Evolutionary conservation across 2,888 invertebrate species (phyloP), one percentile per base, ranked within the genome.

Genomic region (Rhabditoides inermis): DNA sequence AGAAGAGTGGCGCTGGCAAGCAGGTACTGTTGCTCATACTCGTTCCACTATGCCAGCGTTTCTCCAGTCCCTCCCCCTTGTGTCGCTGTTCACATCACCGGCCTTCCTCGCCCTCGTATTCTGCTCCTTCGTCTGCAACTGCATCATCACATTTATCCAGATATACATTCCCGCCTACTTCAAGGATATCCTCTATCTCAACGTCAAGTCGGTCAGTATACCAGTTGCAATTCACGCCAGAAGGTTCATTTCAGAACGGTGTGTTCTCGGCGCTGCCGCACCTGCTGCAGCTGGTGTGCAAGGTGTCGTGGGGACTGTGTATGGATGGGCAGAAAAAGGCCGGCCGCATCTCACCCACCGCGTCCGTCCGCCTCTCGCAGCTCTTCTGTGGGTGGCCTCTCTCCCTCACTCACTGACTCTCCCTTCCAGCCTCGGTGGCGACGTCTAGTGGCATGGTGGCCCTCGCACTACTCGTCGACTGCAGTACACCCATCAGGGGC

Each of bases 121-220:
- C 22, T 68, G 64, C 49, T 57, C 56, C 36, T 53, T 66, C 35
- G 53, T 62, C 10, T 58, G 60, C 30, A 65, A 63, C 45, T 60
- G 68, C 57, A 63, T 68, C 53, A 60, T 63, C 23, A 56, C 61
- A 1, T 46, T 71, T 23, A 56, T 68, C 12, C 65, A 70, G 26
- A 56, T 62, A 7, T 71, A 70, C 46, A 58, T 71, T 25, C 71
- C 71, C 15, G 55, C 65, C 1, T 71, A 66, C 48, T 66, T 72
- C 50, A 71, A 71, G 39, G 70, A 71, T 53, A 68, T 66, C 3
- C 53, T 71, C 12, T 57, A 53, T 45, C 48, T 71, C 15, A 58
- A 61, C 48, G 57, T 68, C 2, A 53, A 62, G 52, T 53, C 55
- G 23, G 59, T 60, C 27, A 27, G 62, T 52, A n/a, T n/a, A n/a